phyloP scores from a whole-genome alignment of 2,888 invertebrate genomes.

The Cerceris ruficornis region DNA sequence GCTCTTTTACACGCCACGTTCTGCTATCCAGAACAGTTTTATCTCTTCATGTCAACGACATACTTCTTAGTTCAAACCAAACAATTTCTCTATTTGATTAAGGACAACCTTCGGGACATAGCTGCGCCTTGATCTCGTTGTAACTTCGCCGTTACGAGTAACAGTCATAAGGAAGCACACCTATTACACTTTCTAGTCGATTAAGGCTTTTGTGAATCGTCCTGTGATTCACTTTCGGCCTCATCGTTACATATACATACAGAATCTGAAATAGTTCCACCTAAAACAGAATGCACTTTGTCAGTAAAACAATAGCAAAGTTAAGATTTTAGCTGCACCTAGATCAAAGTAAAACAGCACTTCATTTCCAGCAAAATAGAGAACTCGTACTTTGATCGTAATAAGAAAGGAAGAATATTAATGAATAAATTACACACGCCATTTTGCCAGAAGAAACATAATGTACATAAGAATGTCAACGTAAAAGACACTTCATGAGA shows the following conservation, averaged over 20 bases:
- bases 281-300: conserved; percentile 51
- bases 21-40: conserved; percentile 29
- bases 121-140: background rate
- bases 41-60: conserved; percentile 11
- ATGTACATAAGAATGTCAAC: too few species aligned
- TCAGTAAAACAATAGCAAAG: background rate
- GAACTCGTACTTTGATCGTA: background rate
- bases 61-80: conserved; percentile 6
- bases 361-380: background rate
- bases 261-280: conserved; percentile 56
- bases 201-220: conserved; percentile 40
- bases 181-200: background rate
- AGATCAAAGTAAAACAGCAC: background rate
- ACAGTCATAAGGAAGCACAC: background rate
- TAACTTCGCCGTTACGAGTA: background rate
- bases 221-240: conserved; percentile 55
- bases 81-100: conserved; percentile 10
- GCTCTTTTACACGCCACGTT: conserved; percentile 13
- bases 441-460: too few species aligned
- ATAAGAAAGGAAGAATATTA: background rate
- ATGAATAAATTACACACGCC: too few species aligned
- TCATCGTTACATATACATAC: conserved; percentile 57
- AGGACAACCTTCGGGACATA: conserved; percentile 6
- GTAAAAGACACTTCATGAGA: too few species aligned
- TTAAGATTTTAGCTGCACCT: background rate